Percentiles rank a stretch among this genome's conserved stretches.
Conservation (phyloP, 2,888 invertebrate genomes). For the Chloroclysta siterata region DNA sequence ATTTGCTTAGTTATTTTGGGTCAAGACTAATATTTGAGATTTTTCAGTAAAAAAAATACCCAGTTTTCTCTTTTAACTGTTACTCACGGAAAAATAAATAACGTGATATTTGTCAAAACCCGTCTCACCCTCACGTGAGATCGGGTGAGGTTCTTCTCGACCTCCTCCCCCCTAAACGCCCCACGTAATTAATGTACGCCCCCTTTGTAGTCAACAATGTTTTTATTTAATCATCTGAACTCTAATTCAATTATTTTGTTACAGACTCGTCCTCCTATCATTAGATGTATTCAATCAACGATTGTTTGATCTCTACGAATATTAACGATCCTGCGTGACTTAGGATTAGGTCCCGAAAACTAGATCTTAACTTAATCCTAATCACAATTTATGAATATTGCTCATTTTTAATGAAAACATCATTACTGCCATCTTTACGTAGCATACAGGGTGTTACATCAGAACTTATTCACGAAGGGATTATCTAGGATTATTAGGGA, state of each 20-base stretch:
- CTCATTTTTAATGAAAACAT: conserved; percentile 23
- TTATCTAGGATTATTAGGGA: too few relatives aligned
- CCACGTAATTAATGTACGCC: too few relatives aligned
- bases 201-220: too few relatives aligned
- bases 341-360: conserved; percentile 4
- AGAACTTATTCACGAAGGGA: neutral
- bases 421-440: conserved; percentile 19
- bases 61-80: too few relatives aligned
- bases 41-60: too few relatives aligned
- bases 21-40: too few relatives aligned
- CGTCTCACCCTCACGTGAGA: too few relatives aligned
- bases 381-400: conserved; percentile 24
- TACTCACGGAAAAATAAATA: too few relatives aligned
- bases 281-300: conserved; percentile 28
- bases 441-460: conserved; percentile 11
- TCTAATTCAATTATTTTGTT: conserved; percentile 36
- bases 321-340: conserved; percentile 13
- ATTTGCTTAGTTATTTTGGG: too few relatives aligned
- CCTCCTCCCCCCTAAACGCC: too few relatives aligned
- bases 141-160: too few relatives aligned
- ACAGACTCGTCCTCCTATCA: conserved; percentile 53
- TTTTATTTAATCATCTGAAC: neutral
- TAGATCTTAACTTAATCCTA: conserved; percentile 12
- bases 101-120: too few relatives aligned
- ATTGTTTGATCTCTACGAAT: conserved; percentile 31